Base-by-base conservation (phyloP, 2,797 vertebrate genomes). In the Silurus aristotelis region DNA sequence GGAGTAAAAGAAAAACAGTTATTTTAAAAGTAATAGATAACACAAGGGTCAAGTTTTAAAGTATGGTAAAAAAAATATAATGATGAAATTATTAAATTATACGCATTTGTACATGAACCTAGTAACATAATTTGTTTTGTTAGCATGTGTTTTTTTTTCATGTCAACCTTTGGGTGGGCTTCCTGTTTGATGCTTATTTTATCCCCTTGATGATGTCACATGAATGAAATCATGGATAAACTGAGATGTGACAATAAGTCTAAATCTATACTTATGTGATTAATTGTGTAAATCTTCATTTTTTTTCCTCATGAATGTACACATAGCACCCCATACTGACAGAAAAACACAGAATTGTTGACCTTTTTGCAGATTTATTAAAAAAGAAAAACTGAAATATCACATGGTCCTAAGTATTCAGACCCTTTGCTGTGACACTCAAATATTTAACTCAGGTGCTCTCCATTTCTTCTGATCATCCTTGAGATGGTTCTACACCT, bases 191-290 rank as follows among this genome's bases (percentile, higher is more conserved):
- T 52, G 15, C 46, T 66, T 52, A 52, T 7, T 66, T 48, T 61
- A 80, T 64, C n/a, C 78, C 7, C 22, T 66, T 19, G 19, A 46
- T 79, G 58, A 63, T 79, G 77, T 27, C 61, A 48, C 43, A 52
- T 66, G 14, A 80, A 80, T 80, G 1, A 61, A 48, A 38, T 79
- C 31, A 64, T 0, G 0, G 25, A 38, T 38, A 38, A 38, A 38
- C 14, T 27, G 6, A 75, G 14, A 55, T 58, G 15, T 73, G 71
- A 7, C 2, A 75, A 73, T 58, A 77, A 77, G 20, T 76, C n/a
- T 31, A 60, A 20, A 20, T 61, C 6, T 38, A 43, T 10, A 38
- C 10, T 78, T 10, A 58, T 43, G 10, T 60, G 48, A 52, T 52
- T 52, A 7, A 52, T 52, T 52, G 48, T 52, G 48, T 52, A 7